phyloP scores from a whole-genome alignment of 2,888 invertebrate species.

The Eupithecia subumbrata region DNA sequence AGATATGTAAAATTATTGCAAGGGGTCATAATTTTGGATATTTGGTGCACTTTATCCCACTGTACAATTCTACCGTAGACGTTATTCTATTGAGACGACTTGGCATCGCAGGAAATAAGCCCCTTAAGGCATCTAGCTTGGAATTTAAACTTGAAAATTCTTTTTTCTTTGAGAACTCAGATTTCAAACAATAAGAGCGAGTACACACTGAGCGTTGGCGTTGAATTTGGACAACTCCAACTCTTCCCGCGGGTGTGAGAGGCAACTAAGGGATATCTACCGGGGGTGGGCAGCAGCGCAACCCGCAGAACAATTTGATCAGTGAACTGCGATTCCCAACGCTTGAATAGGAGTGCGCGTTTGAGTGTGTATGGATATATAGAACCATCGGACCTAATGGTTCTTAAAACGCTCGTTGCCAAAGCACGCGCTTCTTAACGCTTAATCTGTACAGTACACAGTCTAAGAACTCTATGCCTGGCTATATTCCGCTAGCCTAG shows the following conservation, averaged over 20 bases:
- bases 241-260: too few relatives aligned
- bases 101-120: not conserved
- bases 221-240: too few relatives aligned
- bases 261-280: too few relatives aligned
- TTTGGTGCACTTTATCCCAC: not conserved
- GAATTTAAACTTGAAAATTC: not conserved
- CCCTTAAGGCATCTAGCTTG: not conserved
- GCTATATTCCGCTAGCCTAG: not conserved
- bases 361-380: not conserved
- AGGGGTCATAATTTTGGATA: not conserved
- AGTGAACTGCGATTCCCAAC: too few relatives aligned
- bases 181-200: not conserved
- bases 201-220: not conserved
- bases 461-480: not conserved
- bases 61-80: not conserved
- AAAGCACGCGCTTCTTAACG: not conserved
- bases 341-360: not conserved
- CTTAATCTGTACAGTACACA: not conserved
- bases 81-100: not conserved
- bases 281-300: too few relatives aligned
- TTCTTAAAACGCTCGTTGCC: not conserved
- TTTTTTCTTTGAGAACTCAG: not conserved
- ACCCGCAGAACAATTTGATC: too few relatives aligned
- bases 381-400: not conserved
- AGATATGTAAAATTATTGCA: not conserved